These are phyloP conservation scores for Phoenicopterus ruber DNA, from an alignment of 2,113 vertebrate species.

Conservation along the genomic window DNA sequence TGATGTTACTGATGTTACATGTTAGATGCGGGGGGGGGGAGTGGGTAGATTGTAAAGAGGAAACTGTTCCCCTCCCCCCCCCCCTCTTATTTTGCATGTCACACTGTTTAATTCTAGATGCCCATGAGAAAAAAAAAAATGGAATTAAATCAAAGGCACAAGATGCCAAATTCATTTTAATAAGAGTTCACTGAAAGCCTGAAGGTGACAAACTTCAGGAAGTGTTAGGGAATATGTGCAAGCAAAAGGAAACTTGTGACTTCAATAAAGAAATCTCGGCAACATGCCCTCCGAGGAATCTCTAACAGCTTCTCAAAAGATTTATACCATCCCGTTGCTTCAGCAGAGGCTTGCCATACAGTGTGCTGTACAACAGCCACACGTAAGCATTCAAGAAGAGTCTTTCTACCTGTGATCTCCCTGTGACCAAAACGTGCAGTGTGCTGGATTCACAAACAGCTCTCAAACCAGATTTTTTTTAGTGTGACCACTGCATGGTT, in stretches of 20 bases:
- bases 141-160: conserved; percentile 30
- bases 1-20: background rate
- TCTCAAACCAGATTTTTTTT: background rate
- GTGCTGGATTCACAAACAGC: background rate
- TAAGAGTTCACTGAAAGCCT: conserved; percentile 22
- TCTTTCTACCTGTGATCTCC: background rate
- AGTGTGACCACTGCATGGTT: conserved; percentile 18
- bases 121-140: background rate
- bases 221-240: conserved; percentile 48
- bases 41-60: background rate
- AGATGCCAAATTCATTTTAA: conserved; percentile 39
- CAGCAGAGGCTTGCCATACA: background rate
- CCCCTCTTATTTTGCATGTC: background rate
- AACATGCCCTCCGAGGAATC: background rate
- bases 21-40: background rate
- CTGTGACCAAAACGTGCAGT: background rate
- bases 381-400: background rate
- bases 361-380: background rate
- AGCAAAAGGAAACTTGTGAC: conserved; percentile 16
- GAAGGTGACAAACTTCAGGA: conserved; percentile 56
- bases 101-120: background rate
- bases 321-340: conserved; percentile 52
- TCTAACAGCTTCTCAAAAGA: conserved; percentile 70
- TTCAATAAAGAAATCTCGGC: conserved; percentile 22
- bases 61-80: no score